These are phyloP conservation scores for Chaetorhynchus papuensis DNA, from an alignment of 2,113 vertebrate genomes.

Conservation along the genomic window DNA sequence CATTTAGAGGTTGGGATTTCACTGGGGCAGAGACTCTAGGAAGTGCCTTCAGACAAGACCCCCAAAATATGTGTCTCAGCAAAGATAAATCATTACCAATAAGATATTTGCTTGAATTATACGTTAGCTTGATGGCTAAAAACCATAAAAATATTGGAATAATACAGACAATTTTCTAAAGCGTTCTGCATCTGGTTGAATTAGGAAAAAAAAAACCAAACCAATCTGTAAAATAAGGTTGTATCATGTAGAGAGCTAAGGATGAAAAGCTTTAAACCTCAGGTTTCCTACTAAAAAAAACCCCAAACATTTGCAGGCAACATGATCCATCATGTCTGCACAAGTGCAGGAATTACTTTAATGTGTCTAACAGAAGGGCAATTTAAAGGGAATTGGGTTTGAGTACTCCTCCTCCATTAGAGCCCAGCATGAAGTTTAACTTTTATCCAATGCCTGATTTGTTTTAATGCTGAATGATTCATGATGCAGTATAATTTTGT, in stretches of 20 bases:
- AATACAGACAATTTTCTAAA: constrained; percentile 28
- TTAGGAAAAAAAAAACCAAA: not conserved
- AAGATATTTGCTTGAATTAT: constrained; percentile 37
- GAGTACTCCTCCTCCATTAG: constrained; percentile 33
- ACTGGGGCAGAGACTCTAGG: not conserved
- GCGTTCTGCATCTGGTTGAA: not conserved
- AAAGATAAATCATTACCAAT: not conserved
- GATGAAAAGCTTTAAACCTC: not conserved
- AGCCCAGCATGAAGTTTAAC: constrained; percentile 34
- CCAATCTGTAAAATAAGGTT: not conserved
- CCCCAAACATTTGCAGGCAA: not conserved
- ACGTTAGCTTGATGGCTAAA: constrained; percentile 22
- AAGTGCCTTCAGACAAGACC: not conserved
- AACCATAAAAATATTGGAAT: not conserved
- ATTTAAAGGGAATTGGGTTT: constrained; percentile 42
- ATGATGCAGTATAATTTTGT: constrained; percentile 15
- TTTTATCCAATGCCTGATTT: constrained; percentile 45
- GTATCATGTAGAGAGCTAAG: not conserved
- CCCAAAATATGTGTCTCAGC: not conserved
- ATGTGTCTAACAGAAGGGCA: constrained; percentile 17
- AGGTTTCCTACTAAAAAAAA: not conserved
- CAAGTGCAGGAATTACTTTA: constrained; percentile 5
- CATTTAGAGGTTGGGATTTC: not conserved
- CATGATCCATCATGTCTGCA: not conserved
- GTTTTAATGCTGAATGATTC: constrained; percentile 45